Conservation (phyloP, 1,140 invertebrate species). For the Tetraneura akinire region DNA sequence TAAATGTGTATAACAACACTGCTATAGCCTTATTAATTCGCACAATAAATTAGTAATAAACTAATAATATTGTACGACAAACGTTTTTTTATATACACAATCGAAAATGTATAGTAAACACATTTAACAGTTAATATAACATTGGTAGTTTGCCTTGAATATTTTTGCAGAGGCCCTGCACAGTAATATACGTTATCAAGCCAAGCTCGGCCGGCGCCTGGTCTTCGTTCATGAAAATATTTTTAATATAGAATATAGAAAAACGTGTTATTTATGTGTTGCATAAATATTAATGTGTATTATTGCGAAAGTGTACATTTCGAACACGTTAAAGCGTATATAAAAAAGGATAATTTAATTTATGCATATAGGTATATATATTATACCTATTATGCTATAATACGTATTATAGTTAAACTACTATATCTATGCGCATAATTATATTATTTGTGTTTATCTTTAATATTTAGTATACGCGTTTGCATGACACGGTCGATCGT, state of each 20-base stretch:
- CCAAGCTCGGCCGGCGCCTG: no score
- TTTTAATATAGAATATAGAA: not conserved
- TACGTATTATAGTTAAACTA: no score
- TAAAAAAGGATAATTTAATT: no score
- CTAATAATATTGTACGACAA: no score
- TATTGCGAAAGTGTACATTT: slow-evolving; percentile 9
- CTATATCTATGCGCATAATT: no score
- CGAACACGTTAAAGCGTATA: not conserved
- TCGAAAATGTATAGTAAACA: not conserved
- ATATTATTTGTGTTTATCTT: no score
- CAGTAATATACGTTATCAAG: not conserved
- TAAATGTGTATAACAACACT: no score
- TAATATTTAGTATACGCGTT: no score
- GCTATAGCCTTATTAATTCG: no score
- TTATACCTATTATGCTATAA: no score
- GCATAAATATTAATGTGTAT: not conserved
- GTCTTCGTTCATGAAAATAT: not conserved
- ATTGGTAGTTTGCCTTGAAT: not conserved
- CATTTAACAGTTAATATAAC: not conserved
- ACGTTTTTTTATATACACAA: not conserved
- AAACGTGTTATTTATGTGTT: slow-evolving; percentile 18
- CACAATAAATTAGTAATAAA: no score
- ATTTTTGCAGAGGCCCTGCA: not conserved
- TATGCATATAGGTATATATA: not conserved
- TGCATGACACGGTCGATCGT: no score